Evolutionary conservation across 2,888 invertebrate genomes (phyloP).

Genomic region (Bhutanitis thaidina): DNA sequence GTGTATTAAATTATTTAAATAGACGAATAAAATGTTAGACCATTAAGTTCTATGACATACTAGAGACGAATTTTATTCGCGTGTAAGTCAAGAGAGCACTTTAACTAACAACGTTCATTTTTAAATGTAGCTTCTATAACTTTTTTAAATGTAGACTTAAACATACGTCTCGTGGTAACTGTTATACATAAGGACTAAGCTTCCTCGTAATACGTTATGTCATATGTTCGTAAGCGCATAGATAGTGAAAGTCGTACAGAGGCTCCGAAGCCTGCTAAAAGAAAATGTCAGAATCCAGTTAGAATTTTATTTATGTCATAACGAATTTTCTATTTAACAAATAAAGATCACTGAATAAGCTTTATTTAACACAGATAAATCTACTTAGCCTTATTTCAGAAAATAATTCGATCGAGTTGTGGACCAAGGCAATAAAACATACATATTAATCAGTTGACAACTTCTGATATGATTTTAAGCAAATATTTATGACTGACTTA

Average conservation of each 20-base stretch:
- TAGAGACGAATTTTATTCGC: background rate
- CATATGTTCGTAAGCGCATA: slow-evolving; percentile 34
- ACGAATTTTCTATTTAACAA: background rate
- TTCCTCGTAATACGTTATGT: slow-evolving; percentile 32
- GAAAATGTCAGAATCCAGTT: slow-evolving; percentile 30
- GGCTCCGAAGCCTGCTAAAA: slow-evolving; percentile 29
- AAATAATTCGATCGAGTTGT: background rate
- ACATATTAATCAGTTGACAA: no score
- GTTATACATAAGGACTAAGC: background rate
- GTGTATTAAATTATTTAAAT: background rate
- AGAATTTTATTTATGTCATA: background rate
- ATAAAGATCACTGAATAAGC: no score
- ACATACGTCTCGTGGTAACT: background rate
- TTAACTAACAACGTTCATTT: no score
- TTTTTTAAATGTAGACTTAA: no score
- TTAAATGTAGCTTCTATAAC: no score
- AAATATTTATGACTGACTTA: no score
- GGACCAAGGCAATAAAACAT: background rate
- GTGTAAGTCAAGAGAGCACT: no score
- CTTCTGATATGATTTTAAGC: no score
- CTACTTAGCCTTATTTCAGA: no score
- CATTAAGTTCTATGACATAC: background rate
- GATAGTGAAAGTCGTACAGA: slow-evolving; percentile 50
- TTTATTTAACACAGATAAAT: no score
- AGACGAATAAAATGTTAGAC: background rate